Base-by-base conservation (phyloP, 2,797 vertebrate genomes). In the Echeneis naucrates region DNA sequence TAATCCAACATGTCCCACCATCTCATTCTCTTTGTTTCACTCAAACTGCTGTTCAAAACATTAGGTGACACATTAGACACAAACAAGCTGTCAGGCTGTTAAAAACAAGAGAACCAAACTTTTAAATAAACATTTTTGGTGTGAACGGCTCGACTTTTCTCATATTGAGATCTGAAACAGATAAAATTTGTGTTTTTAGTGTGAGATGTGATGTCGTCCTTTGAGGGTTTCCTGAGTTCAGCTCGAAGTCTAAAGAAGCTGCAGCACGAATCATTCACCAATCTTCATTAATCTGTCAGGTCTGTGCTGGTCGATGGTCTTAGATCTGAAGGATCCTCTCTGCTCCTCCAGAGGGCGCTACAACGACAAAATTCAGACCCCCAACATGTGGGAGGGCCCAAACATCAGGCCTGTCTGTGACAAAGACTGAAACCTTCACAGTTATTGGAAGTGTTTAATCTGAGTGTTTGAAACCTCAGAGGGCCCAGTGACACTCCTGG, bases 321-420 rank as follows among this genome's bases (percentile, higher is more conserved):
- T 2, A 8, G 10, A 8, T 2, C 40, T 30, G 67, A 77, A 45
- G 0, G 30, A 23, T 0, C 60, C 35, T 17, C 50, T 24, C 10
- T 27, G 66, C 26, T 48, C 87, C 93, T 82, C 68, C 53, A 91
- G 93, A 62, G 86, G 93, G 86, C 3, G 70, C 78, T 82, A 77
- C 68, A 67, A 56, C 61, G 62, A 83, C 79, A 83, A 26, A 16
- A 17, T 60, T 72, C 8, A 51, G 13, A 61, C 21, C 56, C 30
- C 11, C 14, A 9, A 17, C 13, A 14, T 32, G 67, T 24, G 5
- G 24, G 54, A 23, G 64, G 45, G 67, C 75, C 52, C 52, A 48
- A 48, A 55, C 16, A 3, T 51, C 32, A 54, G 44, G 47, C 38
- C 9, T 26, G 59, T 58, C 40, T 14, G 37, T 17, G 32, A 45